Percentiles rank a stretch among this genome's conserved stretches.
Conservation (phyloP, 2,797 vertebrate genomes). For the Microctenopoma stevenorrisi region DNA sequence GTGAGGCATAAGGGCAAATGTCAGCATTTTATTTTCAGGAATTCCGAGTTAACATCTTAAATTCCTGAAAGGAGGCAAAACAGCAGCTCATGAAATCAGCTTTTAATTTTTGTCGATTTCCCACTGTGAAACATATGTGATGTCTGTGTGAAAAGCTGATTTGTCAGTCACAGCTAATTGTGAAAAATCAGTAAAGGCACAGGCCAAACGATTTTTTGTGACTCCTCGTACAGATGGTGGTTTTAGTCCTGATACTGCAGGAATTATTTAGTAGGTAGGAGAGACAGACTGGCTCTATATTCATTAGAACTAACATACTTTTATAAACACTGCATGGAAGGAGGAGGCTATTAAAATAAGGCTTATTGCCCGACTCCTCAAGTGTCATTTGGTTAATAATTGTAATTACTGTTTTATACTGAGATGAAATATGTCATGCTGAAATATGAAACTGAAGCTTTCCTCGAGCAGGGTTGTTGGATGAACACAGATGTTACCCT, state of each 20-base stretch:
- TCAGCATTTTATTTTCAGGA: slow-evolving; percentile 62
- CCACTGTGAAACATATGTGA: slow-evolving; percentile 58
- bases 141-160: slow-evolving; percentile 31
- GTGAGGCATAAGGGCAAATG: slow-evolving; percentile 36
- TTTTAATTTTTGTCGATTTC: slow-evolving; percentile 49
- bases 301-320: neutral
- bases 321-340: neutral
- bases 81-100: slow-evolving; percentile 59
- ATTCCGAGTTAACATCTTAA: slow-evolving; percentile 41
- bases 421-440: slow-evolving; percentile 7
- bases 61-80: slow-evolving; percentile 45
- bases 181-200: slow-evolving; percentile 50
- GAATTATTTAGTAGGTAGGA: neutral
- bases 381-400: slow-evolving; percentile 13
- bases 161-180: slow-evolving; percentile 48
- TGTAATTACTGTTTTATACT: slow-evolving; percentile 11
- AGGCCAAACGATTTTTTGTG: slow-evolving; percentile 15
- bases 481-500: slow-evolving; percentile 34
- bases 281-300: neutral
- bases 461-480: slow-evolving; percentile 12
- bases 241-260: neutral
- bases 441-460: slow-evolving; percentile 11
- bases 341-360: neutral
- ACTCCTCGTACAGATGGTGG: neutral
- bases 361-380: slow-evolving; percentile 34